Conservation (phyloP, 2,888 invertebrate species). For the Fragum sueziense region DNA sequence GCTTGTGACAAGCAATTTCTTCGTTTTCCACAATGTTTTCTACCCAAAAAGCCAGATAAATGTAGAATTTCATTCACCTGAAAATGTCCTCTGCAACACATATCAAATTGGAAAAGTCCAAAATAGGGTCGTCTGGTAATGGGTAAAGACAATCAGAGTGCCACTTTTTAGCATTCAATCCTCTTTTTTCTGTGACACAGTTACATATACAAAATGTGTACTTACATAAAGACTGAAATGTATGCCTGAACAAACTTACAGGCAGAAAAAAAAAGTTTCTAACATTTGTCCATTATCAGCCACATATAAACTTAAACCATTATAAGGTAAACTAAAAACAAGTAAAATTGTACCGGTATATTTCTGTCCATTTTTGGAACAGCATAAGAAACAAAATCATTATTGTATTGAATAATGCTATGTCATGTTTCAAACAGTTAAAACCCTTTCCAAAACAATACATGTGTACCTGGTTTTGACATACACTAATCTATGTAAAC, state of each 20-base stretch:
- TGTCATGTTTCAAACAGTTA: not conserved
- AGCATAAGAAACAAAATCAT: not conserved
- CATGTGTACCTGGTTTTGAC: not conserved
- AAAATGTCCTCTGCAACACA: not conserved
- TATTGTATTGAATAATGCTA: not conserved
- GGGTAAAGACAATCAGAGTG: too few relatives aligned
- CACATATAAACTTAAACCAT: not conserved
- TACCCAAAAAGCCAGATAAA: not conserved
- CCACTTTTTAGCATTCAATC: not conserved
- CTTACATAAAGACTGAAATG: not conserved
- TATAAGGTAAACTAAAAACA: not conserved
- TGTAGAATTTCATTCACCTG: not conserved
- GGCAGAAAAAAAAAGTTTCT: not conserved
- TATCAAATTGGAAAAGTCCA: not conserved
- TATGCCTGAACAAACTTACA: not conserved
- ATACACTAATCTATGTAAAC: not conserved
- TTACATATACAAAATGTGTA: not conserved
- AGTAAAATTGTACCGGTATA: not conserved
- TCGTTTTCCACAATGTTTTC: too few relatives aligned
- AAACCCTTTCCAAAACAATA: not conserved
- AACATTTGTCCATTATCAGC: not conserved
- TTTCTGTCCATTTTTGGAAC: too few relatives aligned
- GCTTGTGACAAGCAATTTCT: constrained; percentile 6
- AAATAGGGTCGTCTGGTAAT: not conserved
- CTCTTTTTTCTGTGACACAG: not conserved